Conservation (phyloP, 2,888 invertebrate genomes). For the Dasysyrphus albostriatus region DNA sequence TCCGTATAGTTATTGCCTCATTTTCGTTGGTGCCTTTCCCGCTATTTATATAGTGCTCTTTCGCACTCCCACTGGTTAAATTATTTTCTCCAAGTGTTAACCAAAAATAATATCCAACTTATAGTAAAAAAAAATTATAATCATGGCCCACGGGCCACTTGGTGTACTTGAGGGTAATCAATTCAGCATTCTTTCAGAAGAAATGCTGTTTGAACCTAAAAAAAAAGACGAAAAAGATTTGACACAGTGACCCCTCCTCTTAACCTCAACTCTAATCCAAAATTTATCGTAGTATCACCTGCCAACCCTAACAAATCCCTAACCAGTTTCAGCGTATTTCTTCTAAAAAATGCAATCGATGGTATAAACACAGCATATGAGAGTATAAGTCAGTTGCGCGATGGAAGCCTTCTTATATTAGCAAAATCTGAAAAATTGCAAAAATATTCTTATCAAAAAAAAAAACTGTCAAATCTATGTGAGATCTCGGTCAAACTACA, state of each 20-base stretch:
- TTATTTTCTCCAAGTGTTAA: background rate
- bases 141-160: background rate
- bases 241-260: too few relatives aligned
- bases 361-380: background rate
- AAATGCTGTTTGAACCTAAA: constrained; percentile 1
- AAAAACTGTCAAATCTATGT: background rate
- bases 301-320: background rate
- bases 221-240: too few relatives aligned
- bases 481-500: background rate
- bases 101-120: background rate
- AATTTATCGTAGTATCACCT: too few relatives aligned
- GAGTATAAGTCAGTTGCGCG: background rate
- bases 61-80: background rate
- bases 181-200: constrained; percentile 4
- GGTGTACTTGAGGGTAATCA: background rate
- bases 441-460: background rate
- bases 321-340: background rate
- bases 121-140: background rate
- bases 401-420: background rate
- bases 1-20: too few relatives aligned
- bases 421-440: background rate
- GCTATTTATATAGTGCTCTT: too few relatives aligned
- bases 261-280: too few relatives aligned
- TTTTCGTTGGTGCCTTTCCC: too few relatives aligned
- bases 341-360: background rate